phyloP scores from a whole-genome alignment of 2,113 vertebrate genomes.

The Thryonomys swinderianus region DNA sequence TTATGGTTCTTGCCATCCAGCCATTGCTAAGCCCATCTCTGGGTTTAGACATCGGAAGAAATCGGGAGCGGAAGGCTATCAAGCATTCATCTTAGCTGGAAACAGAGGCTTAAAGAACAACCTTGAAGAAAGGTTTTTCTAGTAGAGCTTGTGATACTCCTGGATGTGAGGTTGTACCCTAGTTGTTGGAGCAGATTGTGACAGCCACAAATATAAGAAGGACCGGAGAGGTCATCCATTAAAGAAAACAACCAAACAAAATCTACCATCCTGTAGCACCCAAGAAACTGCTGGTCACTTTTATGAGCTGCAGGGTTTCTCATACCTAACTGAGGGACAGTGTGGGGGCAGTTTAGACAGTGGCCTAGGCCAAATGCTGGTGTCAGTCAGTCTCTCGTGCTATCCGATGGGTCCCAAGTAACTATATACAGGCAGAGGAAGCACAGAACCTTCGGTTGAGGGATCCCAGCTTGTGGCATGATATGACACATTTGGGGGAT shows the following conservation, averaged over 20 bases:
- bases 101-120: background rate
- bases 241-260: background rate
- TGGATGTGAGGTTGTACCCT: background rate
- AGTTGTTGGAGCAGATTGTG: background rate
- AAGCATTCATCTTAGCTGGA: background rate
- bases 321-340: background rate
- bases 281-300: background rate
- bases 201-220: background rate
- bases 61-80: background rate
- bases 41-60: background rate
- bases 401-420: background rate
- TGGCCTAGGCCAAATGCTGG: background rate
- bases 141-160: background rate
- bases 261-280: background rate
- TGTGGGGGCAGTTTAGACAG: background rate
- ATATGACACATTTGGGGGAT: conserved; percentile 55
- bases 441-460: conserved; percentile 45
- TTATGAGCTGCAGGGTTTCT: background rate
- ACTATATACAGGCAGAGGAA: background rate
- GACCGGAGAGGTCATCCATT: background rate
- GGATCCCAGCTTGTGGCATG: conserved; percentile 63
- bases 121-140: background rate
- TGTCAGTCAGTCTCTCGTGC: background rate
- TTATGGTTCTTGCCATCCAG: background rate
- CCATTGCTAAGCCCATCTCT: background rate